These are phyloP conservation scores for Sebastes kiyomatsui DNA, from an alignment of 2,797 vertebrate species.

Conservation along the genomic window DNA sequence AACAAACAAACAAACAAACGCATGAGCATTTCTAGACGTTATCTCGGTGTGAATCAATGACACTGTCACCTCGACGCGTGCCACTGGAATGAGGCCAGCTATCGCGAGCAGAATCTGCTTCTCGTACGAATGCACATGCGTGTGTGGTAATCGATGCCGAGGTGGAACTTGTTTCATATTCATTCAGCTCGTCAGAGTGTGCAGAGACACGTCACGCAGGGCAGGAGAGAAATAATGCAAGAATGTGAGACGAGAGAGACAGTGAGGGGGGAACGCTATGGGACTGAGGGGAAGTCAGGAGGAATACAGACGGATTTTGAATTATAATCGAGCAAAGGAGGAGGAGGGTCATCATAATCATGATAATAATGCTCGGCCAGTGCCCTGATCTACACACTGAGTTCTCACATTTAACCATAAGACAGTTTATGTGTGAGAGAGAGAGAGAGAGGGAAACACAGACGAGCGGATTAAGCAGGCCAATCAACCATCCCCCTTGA, in stretches of 20 bases:
- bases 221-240: slow-evolving; percentile 50
- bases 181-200: slow-evolving; percentile 59
- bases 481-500: slow-evolving; percentile 60
- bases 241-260: slow-evolving; percentile 23
- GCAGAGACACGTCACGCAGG: slow-evolving; percentile 53
- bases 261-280: slow-evolving; percentile 2
- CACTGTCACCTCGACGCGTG: slow-evolving; percentile 49
- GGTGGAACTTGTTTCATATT: slow-evolving; percentile 69
- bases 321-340: slow-evolving; percentile 24
- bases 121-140: slow-evolving; percentile 30
- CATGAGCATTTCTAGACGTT: neutral
- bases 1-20: slow-evolving; percentile 31
- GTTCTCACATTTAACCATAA: neutral
- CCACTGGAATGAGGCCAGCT: slow-evolving; percentile 36
- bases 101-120: slow-evolving; percentile 25
- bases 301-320: slow-evolving; percentile 45
- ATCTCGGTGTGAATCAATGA: slow-evolving; percentile 17
- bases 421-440: neutral
- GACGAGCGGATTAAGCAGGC: slow-evolving; percentile 55
- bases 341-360: slow-evolving; percentile 48
- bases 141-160: slow-evolving; percentile 54
- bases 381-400: slow-evolving; percentile 17
- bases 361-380: slow-evolving; percentile 43
- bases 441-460: neutral
- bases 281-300: slow-evolving; percentile 15